A percentile compares a stretch with the other conserved stretches of the same genome.
phyloP scores from a whole-genome alignment of 2,888 invertebrate genomes.

The Andrena chrysosceles region DNA sequence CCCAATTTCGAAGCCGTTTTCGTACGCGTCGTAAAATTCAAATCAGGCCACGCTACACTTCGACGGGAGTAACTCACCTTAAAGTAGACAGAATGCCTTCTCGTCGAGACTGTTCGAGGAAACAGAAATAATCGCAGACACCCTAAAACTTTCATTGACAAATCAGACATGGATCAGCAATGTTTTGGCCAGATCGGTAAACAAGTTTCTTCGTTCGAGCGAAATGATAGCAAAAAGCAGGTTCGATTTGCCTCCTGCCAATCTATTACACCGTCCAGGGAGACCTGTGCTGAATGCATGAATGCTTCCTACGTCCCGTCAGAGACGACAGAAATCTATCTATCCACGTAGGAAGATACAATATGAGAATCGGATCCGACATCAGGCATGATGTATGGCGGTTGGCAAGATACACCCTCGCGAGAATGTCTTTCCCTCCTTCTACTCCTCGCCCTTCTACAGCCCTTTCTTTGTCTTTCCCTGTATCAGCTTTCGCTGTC shows the following conservation, averaged over 20 bases:
- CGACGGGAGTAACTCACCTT: not conserved
- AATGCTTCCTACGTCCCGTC: conserved; percentile 57
- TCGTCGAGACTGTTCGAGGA: not conserved
- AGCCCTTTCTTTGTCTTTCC: conserved; percentile 50
- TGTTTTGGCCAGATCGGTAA: not conserved
- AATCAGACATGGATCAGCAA: not conserved
- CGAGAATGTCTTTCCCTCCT: conserved; percentile 71
- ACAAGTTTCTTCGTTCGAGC: not conserved
- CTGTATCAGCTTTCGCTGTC: conserved; percentile 44
- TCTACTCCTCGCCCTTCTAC: not conserved
- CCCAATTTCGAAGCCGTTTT: conserved; percentile 63
- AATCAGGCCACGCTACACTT: conserved; percentile 70
- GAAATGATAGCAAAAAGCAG: conserved; percentile 11
- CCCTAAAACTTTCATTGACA: not conserved
- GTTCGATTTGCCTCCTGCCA: conserved; percentile 46
- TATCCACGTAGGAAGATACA: conserved; percentile 74
- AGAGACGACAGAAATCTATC: conserved; percentile 69
- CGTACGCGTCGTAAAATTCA: conserved; percentile 81
- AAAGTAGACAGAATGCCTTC: not conserved
- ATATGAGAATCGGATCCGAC: conserved; percentile 83
- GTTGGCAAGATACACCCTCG: conserved; percentile 78
- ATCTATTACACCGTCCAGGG: conserved; percentile 40
- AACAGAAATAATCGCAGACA: not conserved
- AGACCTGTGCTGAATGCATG: conserved; percentile 53
- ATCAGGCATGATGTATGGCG: conserved; percentile 83